These are phyloP conservation scores for Herpailurus yagouaroundi DNA, from an alignment of 2,113 vertebrate genomes.

Conservation along the genomic window DNA sequence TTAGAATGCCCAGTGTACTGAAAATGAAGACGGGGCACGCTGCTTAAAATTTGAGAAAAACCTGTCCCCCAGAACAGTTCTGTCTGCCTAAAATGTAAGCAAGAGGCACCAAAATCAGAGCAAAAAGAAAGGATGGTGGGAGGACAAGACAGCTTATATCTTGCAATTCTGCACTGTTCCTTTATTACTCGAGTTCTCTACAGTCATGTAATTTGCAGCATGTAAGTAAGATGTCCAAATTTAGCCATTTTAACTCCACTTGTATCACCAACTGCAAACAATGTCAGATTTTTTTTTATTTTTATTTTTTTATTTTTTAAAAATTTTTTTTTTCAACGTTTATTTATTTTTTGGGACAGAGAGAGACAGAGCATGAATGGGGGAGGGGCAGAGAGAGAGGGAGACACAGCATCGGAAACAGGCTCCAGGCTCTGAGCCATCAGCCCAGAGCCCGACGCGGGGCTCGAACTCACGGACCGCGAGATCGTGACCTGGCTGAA, in stretches of 20 bases:
- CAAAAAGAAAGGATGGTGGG: background rate
- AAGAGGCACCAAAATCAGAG: slow-evolving; percentile 13
- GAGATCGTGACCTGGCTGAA: too few relatives aligned
- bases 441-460: too few relatives aligned
- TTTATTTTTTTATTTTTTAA: too few relatives aligned
- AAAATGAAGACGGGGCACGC: background rate
- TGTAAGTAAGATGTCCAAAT: background rate
- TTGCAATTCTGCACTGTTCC: background rate
- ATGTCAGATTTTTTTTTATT: background rate
- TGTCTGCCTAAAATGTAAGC: background rate
- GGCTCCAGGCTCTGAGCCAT: too few relatives aligned
- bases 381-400: too few relatives aligned
- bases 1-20: background rate
- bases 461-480: too few relatives aligned
- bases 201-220: slow-evolving; percentile 1
- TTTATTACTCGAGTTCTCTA: background rate
- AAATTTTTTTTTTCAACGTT: too few relatives aligned
- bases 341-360: too few relatives aligned
- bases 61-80: background rate
- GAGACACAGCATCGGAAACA: too few relatives aligned
- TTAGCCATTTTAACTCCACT: background rate
- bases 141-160: background rate
- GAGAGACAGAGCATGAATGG: too few relatives aligned
- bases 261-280: background rate
- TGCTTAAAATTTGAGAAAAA: slow-evolving; percentile 55